Evolutionary conservation across 2,888 invertebrate species (phyloP).

Genomic region (Bruchidius siliquastri): DNA sequence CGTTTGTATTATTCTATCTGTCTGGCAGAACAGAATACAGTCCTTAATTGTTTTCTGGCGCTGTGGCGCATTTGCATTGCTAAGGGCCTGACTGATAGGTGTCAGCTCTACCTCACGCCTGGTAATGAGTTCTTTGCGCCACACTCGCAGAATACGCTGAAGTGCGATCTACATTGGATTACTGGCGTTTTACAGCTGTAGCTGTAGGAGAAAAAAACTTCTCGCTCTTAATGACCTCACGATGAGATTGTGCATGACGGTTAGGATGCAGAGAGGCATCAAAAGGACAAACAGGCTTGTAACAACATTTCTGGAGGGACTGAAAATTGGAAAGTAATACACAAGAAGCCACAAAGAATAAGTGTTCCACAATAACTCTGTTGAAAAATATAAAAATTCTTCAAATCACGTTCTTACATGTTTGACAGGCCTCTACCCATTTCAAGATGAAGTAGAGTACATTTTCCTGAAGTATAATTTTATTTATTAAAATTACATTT

Average conservation of each 20-base stretch:
- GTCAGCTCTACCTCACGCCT: constrained; percentile 37
- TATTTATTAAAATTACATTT: too few species aligned
- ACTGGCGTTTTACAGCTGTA: constrained; percentile 24
- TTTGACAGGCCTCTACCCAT: too few species aligned
- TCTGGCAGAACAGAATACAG: constrained; percentile 17
- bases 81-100: constrained; percentile 41
- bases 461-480: too few species aligned
- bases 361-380: too few species aligned
- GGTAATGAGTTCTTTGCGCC: constrained; percentile 32
- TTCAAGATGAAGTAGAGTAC: too few species aligned
- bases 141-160: neutral
- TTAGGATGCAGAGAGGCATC: neutral
- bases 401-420: too few species aligned
- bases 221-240: neutral
- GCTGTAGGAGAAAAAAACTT: neutral
- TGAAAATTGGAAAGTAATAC: neutral
- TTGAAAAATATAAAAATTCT: too few species aligned
- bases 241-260: neutral
- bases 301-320: neutral
- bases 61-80: constrained; percentile 38
- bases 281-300: neutral
- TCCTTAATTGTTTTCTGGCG: constrained; percentile 36
- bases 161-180: constrained; percentile 24
- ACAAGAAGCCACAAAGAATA: too few species aligned
- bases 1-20: constrained; percentile 33